Evolutionary conservation across 2,113 vertebrate genomes (phyloP), one percentile per base, ranked within the genome.

Genomic region (Pongo abelii): DNA sequence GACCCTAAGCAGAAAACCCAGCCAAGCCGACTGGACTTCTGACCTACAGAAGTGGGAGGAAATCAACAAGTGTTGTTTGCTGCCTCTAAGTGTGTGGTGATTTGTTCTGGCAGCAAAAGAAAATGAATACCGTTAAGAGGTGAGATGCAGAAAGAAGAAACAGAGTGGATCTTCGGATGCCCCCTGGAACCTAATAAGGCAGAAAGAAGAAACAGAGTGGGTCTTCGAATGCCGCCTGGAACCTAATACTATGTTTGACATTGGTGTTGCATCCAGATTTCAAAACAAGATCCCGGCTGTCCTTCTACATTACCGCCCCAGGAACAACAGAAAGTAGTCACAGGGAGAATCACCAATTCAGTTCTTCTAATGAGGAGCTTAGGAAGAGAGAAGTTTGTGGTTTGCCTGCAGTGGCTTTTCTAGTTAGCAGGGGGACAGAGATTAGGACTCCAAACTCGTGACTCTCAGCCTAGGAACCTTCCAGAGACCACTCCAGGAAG

Each of bases 301-400:
- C 23, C n/a, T 48, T 35, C 84, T 18, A 32, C 11, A 11, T 77
- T 40, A 6, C 4, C 3, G 14, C 67, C 30, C 80, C 17, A 55
- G 2, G 18, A 23, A 38, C 6, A 6, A 2, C 1, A 3, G 74
- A 9, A 92, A 59, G 61, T 43, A 40, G 70, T n/a, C 2, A 25
- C 1, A 38, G 23, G 32, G 30, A 50, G 25, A 77, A 50, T 78
- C 10, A 32, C 14, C 8, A 14, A 2, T 64, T 88, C 12, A 1
- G 22, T 6, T 74, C 52, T 86, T 55, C 52, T 6, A 9, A 0
- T 2, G 38, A 27, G 18, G 23, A 89, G 6, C 0, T 4, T 1
- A 69, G 38, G 46, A 16, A 38, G 38, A 67, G 50, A 3, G 0
- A 55, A 32, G 8, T 67, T 48, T n/a, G 4, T 13, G 13, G 27